These are phyloP conservation scores for Catharus fuscescens DNA, from an alignment of 2,113 vertebrate genomes.

Conservation along the genomic window DNA sequence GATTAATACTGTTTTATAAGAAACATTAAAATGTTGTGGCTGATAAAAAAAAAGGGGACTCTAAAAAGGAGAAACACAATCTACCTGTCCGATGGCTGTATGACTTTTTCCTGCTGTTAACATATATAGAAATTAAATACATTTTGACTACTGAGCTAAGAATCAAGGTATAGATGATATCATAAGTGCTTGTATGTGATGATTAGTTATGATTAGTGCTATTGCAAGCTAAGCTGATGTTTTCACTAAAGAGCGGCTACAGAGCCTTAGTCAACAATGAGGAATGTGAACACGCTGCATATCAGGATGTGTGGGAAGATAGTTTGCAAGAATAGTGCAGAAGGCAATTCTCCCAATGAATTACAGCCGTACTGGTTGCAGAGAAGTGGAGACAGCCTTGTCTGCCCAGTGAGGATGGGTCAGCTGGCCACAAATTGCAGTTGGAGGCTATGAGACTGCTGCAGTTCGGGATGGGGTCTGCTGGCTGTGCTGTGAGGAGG, in stretches of 20 bases:
- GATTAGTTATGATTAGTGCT: background rate
- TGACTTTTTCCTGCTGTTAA: background rate
- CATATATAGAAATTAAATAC: background rate
- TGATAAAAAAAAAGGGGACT: background rate
- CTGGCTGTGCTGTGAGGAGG: too few relatives aligned
- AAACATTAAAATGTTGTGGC: background rate
- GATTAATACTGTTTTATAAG: background rate
- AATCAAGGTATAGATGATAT: background rate
- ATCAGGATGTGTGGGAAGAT: background rate
- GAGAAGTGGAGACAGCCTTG: too few relatives aligned
- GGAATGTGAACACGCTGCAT: background rate
- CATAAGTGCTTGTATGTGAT: background rate
- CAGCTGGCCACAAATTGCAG: too few relatives aligned
- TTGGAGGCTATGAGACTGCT: too few relatives aligned
- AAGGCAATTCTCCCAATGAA: too few relatives aligned
- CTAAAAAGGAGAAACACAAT: background rate
- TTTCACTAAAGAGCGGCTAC: background rate
- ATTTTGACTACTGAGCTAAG: background rate
- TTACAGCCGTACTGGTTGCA: too few relatives aligned
- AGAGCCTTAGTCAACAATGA: background rate
- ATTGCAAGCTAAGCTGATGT: background rate
- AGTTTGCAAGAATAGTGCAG: too few relatives aligned
- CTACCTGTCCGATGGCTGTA: background rate
- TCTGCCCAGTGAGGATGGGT: too few relatives aligned
- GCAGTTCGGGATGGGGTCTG: too few relatives aligned